phyloP scores from a whole-genome alignment of 2,888 invertebrate genomes.

The Drosophila maculinotata region DNA sequence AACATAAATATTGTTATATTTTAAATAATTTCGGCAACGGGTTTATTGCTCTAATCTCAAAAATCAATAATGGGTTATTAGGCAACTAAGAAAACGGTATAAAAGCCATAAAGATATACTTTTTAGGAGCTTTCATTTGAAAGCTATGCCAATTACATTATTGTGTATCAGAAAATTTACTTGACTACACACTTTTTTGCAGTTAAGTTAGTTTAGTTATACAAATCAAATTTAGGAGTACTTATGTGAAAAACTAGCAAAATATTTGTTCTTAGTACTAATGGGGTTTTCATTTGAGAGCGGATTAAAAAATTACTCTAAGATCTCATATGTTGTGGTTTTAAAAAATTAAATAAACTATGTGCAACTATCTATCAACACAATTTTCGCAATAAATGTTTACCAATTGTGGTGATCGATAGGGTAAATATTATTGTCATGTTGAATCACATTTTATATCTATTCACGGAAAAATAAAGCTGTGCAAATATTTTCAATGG shows the following conservation, averaged over 20 bases:
- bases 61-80: not conserved
- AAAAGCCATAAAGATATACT: constrained; percentile 6
- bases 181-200: too few relatives aligned
- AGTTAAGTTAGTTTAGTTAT: too few relatives aligned
- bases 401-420: constrained; percentile 13
- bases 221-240: too few relatives aligned
- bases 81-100: not conserved
- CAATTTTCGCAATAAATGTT: constrained; percentile 36
- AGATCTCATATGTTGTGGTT: not conserved
- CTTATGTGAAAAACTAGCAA: not conserved
- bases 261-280: too few relatives aligned
- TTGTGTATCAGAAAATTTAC: not conserved
- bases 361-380: constrained; percentile 10
- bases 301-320: too few relatives aligned
- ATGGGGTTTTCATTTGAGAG: too few relatives aligned
- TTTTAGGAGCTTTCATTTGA: not conserved
- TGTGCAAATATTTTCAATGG: constrained; percentile 5
- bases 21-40: not conserved
- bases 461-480: not conserved
- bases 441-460: constrained; percentile 6
- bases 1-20: not conserved
- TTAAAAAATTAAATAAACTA: constrained; percentile 1
- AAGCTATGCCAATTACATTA: not conserved
- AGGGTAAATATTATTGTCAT: not conserved
- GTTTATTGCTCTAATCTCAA: not conserved